phyloP scores from a whole-genome alignment of 2,797 vertebrate genomes.

The Hydrolagus colliei region DNA sequence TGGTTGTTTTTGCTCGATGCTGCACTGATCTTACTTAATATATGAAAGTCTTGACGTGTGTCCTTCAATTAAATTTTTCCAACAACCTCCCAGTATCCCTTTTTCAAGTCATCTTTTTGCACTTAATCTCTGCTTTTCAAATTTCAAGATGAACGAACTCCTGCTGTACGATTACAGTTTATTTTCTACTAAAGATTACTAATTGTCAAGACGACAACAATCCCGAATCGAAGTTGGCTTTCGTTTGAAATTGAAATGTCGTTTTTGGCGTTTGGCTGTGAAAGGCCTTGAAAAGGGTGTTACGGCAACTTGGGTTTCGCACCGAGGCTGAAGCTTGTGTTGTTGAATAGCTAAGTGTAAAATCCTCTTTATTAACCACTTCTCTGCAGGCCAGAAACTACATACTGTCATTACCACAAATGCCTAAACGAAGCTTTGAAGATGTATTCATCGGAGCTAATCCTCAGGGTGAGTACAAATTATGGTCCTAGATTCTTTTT shows the following conservation, averaged over 20 bases:
- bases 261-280: background rate
- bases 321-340: background rate
- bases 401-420: conserved; percentile 85
- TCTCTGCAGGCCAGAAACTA: conserved; percentile 87
- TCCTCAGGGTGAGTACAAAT: conserved; percentile 68
- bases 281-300: background rate
- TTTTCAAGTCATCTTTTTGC: conserved; percentile 8
- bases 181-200: background rate
- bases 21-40: background rate
- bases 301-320: background rate
- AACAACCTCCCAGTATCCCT: background rate
- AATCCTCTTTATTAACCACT: conserved; percentile 40
- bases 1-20: background rate
- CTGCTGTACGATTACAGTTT: background rate
- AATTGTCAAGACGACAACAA: too few relatives aligned
- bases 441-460: conserved; percentile 97
- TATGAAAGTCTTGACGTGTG: background rate
- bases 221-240: too few relatives aligned
- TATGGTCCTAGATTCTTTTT: background rate
- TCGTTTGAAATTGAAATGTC: too few relatives aligned
- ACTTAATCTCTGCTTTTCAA: background rate
- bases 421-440: conserved; percentile 96
- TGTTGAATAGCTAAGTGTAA: conserved; percentile 11
- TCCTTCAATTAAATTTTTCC: background rate
- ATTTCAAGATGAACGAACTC: background rate